Evolutionary conservation across 2,797 vertebrate genomes (phyloP).

Genomic region (Sciurus vulgaris): DNA sequence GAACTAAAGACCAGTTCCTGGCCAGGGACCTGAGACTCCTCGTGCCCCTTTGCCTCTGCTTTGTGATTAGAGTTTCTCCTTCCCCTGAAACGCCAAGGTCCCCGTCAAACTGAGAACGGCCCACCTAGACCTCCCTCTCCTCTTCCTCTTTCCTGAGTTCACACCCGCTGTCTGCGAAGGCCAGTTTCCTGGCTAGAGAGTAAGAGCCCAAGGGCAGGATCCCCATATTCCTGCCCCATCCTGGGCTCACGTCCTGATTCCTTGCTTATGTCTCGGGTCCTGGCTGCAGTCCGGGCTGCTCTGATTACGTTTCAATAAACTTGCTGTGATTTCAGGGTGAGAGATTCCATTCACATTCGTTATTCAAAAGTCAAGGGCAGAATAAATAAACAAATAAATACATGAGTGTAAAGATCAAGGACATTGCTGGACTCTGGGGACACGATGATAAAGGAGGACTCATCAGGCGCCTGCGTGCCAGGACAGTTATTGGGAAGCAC

Average conservation of each 20-base stretch:
- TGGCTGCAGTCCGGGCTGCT: background rate
- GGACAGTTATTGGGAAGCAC: background rate
- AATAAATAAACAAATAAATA: background rate
- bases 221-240: background rate
- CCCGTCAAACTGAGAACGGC: background rate
- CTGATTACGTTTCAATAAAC: slow-evolving; percentile 37
- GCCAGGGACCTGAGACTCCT: background rate
- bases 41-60: background rate
- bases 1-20: background rate
- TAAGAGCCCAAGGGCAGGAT: background rate
- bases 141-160: background rate
- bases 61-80: background rate
- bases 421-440: background rate
- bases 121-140: background rate
- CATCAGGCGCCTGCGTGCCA: background rate
- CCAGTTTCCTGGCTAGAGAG: background rate
- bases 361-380: background rate
- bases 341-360: background rate
- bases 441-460: background rate
- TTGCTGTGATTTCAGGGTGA: background rate
- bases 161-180: background rate
- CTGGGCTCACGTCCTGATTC: background rate
- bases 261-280: background rate
- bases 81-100: background rate
- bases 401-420: too few species aligned